Evolutionary conservation across 2,797 vertebrate genomes (phyloP).

Genomic region (Meriones psammophilus): DNA sequence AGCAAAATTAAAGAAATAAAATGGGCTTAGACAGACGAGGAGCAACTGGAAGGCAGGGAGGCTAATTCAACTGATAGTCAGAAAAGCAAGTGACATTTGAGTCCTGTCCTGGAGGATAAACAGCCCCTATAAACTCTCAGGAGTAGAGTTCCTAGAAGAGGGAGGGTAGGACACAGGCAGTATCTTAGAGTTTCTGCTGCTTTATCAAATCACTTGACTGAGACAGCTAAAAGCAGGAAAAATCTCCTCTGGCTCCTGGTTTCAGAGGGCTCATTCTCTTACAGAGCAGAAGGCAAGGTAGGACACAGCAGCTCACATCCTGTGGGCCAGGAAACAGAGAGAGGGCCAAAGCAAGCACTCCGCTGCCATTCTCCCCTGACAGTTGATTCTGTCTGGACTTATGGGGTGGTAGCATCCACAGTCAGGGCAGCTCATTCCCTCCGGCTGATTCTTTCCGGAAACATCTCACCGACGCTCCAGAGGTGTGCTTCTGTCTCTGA

Average conservation of each 20-base stretch:
- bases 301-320: background rate
- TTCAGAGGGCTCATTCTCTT: background rate
- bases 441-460: background rate
- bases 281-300: background rate
- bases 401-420: background rate
- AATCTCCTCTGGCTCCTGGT: background rate
- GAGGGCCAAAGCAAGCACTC: background rate
- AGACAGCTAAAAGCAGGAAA: background rate
- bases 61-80: background rate
- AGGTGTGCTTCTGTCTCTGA: background rate
- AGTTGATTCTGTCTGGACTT: background rate
- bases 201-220: background rate
- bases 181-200: background rate
- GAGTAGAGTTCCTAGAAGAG: background rate
- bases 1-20: background rate
- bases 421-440: background rate
- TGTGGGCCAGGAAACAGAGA: background rate
- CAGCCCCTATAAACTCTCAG: background rate
- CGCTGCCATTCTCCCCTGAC: background rate
- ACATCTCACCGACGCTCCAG: background rate
- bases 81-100: background rate
- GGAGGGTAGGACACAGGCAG: background rate
- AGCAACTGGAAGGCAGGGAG: background rate
- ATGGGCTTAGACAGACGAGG: background rate
- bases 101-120: background rate